These are phyloP conservation scores for Nyctibius bracteatus DNA, from an alignment of 2,113 vertebrate species.

Conservation along the genomic window DNA sequence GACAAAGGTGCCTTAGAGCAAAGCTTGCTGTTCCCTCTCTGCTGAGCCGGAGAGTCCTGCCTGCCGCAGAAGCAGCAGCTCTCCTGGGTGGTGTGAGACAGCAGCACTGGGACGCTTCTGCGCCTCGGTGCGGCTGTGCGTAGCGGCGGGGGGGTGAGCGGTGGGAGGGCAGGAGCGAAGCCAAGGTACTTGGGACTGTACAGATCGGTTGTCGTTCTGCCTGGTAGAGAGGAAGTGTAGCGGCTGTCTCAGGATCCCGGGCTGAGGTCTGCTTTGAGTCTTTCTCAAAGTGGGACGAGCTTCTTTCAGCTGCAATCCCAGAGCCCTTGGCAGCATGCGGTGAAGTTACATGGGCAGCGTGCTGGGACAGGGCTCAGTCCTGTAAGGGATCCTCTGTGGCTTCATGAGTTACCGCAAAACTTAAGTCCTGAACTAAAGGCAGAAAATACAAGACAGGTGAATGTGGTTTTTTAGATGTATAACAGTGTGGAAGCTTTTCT, in stretches of 20 bases:
- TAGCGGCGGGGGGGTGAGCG: accelerated
- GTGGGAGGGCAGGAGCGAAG: not conserved
- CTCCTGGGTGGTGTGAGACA: not conserved
- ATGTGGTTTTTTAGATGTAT: not conserved
- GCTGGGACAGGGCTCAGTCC: not conserved
- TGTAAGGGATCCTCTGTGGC: not conserved
- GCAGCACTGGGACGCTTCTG: not conserved
- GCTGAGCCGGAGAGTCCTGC: not conserved
- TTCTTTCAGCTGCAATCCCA: not conserved
- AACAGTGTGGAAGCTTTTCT: not conserved
- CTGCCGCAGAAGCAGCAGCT: not conserved
- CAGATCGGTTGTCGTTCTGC: not conserved
- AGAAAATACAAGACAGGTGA: not conserved
- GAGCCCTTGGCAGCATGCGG: not conserved
- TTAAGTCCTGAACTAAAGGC: not conserved
- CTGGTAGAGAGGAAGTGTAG: not conserved
- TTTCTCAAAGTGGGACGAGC: accelerated
- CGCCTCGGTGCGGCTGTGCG: accelerated
- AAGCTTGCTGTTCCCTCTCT: not conserved
- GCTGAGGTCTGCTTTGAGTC: not conserved
- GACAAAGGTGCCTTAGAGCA: not conserved
- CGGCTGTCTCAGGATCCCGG: accelerated
- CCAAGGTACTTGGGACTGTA: not conserved
- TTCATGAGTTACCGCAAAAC: not conserved
- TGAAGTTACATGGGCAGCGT: not conserved